Evolutionary conservation across 2,113 vertebrate genomes (phyloP).

Genomic region (Lycaon pictus): DNA sequence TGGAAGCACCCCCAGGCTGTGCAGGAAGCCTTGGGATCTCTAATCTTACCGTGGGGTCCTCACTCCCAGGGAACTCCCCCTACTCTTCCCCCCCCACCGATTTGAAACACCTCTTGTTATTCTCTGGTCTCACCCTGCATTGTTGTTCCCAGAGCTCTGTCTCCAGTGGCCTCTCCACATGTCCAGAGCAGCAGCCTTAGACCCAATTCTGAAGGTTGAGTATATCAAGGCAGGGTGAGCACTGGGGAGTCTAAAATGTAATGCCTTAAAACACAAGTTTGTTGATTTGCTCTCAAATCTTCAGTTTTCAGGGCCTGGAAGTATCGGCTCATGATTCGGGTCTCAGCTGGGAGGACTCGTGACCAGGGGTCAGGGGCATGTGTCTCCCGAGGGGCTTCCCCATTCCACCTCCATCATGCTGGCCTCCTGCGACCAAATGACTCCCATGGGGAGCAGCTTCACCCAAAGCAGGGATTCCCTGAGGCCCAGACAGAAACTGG

Average conservation of each 20-base stretch:
- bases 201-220: neutral
- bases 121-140: neutral
- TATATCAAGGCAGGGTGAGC: rapidly evolving
- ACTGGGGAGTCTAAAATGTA: neutral
- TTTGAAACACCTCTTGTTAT: no score
- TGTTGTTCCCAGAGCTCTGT: no score
- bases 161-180: neutral
- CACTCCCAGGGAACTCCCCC: neutral
- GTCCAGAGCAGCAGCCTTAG: rapidly evolving
- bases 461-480: neutral
- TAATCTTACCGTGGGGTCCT: no score
- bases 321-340: neutral
- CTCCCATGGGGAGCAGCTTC: neutral
- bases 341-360: neutral
- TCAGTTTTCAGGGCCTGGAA: no score
- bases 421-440: neutral
- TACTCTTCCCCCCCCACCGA: neutral
- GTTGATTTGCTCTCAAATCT: neutral
- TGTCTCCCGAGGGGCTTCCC: rapidly evolving
- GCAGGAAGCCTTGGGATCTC: rapidly evolving
- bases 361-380: neutral
- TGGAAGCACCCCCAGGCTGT: no score
- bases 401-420: rapidly evolving
- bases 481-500: neutral
- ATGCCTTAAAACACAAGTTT: neutral